These are phyloP conservation scores for Archivesica marissinica DNA, from an alignment of 1,140 invertebrate species.

Conservation along the genomic window DNA sequence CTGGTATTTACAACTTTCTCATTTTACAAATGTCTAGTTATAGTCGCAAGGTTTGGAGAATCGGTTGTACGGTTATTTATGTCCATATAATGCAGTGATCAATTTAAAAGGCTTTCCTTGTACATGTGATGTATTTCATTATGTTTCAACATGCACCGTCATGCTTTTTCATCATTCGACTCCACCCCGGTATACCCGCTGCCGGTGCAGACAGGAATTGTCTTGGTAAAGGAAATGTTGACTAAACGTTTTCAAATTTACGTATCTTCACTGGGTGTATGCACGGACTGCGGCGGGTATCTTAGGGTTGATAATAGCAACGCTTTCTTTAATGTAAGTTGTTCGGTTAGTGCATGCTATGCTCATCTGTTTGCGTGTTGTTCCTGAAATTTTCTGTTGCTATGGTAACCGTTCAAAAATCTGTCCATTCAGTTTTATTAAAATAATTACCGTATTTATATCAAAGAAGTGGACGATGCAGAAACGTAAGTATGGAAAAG, in stretches of 20 bases:
- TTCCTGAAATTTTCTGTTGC: constrained; percentile 48
- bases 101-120: background rate
- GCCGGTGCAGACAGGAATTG: no score
- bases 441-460: background rate
- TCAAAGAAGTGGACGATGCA: background rate
- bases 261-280: no score
- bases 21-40: no score
- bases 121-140: background rate
- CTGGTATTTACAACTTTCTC: no score
- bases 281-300: background rate
- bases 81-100: background rate
- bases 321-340: background rate
- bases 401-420: background rate
- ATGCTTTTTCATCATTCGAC: background rate
- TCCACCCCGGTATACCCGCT: background rate
- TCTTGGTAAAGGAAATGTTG: no score
- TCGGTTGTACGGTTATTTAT: background rate
- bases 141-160: background rate
- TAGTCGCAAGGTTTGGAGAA: no score
- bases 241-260: no score
- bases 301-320: background rate
- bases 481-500: background rate
- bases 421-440: background rate
- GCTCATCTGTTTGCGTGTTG: background rate
- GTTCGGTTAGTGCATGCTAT: constrained; percentile 1